Percentiles rank a stretch among this genome's conserved stretches.
These are phyloP conservation scores for Axea sp. DNA, from an alignment of 2,888 invertebrate genomes.

Conservation along the genomic window DNA sequence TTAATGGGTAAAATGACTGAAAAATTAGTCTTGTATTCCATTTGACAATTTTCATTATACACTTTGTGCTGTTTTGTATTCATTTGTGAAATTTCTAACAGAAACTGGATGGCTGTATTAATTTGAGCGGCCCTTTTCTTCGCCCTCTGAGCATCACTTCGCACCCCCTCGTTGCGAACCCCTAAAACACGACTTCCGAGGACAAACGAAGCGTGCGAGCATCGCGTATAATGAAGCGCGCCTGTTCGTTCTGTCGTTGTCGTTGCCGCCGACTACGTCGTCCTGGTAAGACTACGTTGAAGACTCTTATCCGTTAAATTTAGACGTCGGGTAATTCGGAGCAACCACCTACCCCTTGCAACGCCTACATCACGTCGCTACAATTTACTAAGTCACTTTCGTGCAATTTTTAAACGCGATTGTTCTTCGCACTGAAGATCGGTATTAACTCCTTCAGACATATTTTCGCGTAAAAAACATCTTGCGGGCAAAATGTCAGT, in stretches of 20 bases:
- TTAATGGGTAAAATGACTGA: slow-evolving; percentile 30
- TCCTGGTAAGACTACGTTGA: slow-evolving; percentile 56
- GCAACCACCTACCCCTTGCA: slow-evolving; percentile 47
- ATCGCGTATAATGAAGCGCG: slow-evolving; percentile 79
- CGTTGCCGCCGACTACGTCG: slow-evolving; percentile 63
- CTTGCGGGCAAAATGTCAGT: too few relatives aligned
- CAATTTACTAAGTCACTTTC: slow-evolving; percentile 35
- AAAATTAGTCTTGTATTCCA: slow-evolving; percentile 36
- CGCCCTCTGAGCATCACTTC: slow-evolving; percentile 60
- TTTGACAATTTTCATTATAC: slow-evolving; percentile 55
- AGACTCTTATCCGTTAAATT: slow-evolving; percentile 64
- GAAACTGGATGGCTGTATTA: slow-evolving; percentile 74
- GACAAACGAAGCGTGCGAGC: slow-evolving; percentile 79
- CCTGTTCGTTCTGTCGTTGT: slow-evolving; percentile 72
- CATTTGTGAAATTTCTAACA: slow-evolving; percentile 57
- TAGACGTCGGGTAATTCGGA: slow-evolving; percentile 62
- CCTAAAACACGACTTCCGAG: slow-evolving; percentile 76
- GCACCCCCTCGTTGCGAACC: slow-evolving; percentile 64
- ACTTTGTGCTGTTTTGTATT: slow-evolving; percentile 53
- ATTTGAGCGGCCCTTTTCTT: slow-evolving; percentile 69
- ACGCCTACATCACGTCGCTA: slow-evolving; percentile 34
- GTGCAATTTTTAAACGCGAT: slow-evolving; percentile 16
- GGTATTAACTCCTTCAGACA: too few relatives aligned
- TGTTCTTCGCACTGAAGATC: slow-evolving; percentile 4
- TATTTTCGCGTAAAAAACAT: too few relatives aligned